Conservation (phyloP, 2,797 vertebrate species). For the Hybognathus amarus region DNA sequence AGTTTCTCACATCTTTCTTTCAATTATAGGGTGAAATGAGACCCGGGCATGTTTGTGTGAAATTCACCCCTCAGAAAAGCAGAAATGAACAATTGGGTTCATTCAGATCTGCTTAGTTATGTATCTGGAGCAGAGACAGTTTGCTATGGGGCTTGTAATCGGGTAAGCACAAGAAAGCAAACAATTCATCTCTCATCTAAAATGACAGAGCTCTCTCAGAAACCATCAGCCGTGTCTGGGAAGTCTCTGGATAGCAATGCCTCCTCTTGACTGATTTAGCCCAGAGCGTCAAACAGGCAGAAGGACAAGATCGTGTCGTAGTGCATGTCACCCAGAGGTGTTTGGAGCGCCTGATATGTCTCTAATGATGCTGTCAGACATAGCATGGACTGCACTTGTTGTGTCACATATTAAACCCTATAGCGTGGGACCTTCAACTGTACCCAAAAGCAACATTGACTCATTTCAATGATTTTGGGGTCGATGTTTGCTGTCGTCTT, state of each 20-base stretch:
- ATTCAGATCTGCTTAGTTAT: slow-evolving; percentile 37
- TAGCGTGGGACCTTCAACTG: not conserved
- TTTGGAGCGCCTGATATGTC: slow-evolving; percentile 25
- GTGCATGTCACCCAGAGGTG: slow-evolving; percentile 42
- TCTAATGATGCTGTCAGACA: slow-evolving; percentile 41
- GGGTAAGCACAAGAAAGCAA: slow-evolving; percentile 16
- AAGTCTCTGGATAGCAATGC: slow-evolving; percentile 29
- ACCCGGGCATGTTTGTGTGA: not conserved
- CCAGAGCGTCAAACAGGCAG: slow-evolving; percentile 30
- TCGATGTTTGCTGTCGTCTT: not conserved
- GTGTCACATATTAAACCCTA: slow-evolving; percentile 24
- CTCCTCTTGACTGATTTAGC: slow-evolving; percentile 39
- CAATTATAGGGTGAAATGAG: not conserved
- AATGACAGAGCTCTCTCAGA: slow-evolving; percentile 29
- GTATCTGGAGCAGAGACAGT: slow-evolving; percentile 35
- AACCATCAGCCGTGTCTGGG: slow-evolving; percentile 18
- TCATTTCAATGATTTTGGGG: slow-evolving; percentile 19
- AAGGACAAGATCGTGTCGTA: slow-evolving; percentile 29
- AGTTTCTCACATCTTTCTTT: not conserved
- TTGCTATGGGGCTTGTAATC: slow-evolving; percentile 43
- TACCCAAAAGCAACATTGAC: slow-evolving; percentile 27
- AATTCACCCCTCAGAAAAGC: not conserved
- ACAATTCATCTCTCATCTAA: slow-evolving; percentile 32
- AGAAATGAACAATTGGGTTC: slow-evolving; percentile 6
- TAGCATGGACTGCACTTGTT: slow-evolving; percentile 22